Percentiles rank a stretch among this genome's conserved stretches.
Evolutionary conservation across 2,797 vertebrate species (phyloP).

Genomic region (Anabas testudineus): DNA sequence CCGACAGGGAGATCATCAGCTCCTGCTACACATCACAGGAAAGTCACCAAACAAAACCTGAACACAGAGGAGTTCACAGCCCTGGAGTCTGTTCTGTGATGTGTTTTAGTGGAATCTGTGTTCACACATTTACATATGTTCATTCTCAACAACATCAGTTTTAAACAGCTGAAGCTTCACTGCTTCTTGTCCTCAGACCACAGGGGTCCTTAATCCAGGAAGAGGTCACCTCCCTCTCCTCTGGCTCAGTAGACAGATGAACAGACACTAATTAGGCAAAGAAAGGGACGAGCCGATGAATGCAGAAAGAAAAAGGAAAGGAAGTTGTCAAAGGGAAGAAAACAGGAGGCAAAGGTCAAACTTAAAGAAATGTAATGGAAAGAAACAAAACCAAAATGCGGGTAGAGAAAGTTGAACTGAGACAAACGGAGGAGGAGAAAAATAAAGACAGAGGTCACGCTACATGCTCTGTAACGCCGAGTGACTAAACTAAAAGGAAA

Average conservation of each 20-base stretch:
- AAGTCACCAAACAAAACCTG: too few species aligned
- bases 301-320: slow-evolving; percentile 21
- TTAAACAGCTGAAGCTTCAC: too few species aligned
- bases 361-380: slow-evolving; percentile 4
- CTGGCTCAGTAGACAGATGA: slow-evolving; percentile 5
- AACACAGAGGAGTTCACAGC: too few species aligned
- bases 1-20: too few species aligned
- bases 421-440: background rate
- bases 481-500: slow-evolving; percentile 29
- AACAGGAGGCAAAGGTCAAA: slow-evolving; percentile 48
- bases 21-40: too few species aligned
- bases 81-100: too few species aligned
- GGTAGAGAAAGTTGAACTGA: slow-evolving; percentile 10
- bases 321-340: slow-evolving; percentile 30
- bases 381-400: background rate
- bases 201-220: slow-evolving; percentile 63
- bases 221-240: slow-evolving; percentile 33
- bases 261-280: slow-evolving; percentile 52
- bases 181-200: slow-evolving; percentile 4
- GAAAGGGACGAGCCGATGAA: slow-evolving; percentile 22
- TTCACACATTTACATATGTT: too few species aligned
- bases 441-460: slow-evolving; percentile 35
- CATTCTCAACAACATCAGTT: too few species aligned
- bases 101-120: too few species aligned
- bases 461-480: slow-evolving; percentile 8